Conservation (phyloP, 2,113 vertebrate species). For the Trichechus manatus region DNA sequence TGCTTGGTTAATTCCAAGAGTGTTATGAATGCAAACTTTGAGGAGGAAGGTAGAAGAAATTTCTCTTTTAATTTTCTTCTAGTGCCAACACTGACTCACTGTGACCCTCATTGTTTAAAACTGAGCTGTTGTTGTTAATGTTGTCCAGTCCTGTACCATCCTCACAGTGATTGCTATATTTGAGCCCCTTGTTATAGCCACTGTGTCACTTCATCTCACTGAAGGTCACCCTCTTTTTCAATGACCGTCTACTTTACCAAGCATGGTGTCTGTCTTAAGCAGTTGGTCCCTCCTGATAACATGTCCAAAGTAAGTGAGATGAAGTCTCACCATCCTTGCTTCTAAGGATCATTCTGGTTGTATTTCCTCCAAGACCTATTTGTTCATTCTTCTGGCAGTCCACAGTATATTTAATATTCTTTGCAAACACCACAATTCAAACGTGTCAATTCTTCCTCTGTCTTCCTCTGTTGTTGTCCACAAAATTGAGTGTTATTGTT, state of each 20-base stretch:
- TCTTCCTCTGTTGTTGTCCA: neutral
- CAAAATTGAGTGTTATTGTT: neutral
- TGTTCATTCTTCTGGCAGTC: neutral
- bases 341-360: too few relatives aligned
- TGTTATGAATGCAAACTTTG: neutral
- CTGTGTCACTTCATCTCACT: too few relatives aligned
- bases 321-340: too few relatives aligned
- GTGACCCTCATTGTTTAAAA: neutral
- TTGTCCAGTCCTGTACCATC: too few relatives aligned
- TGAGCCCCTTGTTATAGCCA: too few relatives aligned
- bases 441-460: neutral
- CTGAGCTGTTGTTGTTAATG: neutral
- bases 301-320: too few relatives aligned
- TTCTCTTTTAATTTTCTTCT: neutral
- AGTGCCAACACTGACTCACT: neutral
- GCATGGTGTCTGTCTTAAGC: too few relatives aligned
- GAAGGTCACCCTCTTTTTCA: too few relatives aligned
- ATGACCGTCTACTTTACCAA: too few relatives aligned
- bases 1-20: neutral
- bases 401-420: neutral
- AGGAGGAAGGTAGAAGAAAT: neutral
- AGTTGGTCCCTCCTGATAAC: too few relatives aligned
- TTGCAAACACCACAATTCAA: neutral
- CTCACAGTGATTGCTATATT: too few relatives aligned
- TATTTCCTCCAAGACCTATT: too few relatives aligned